Evolutionary conservation across 2,113 vertebrate genomes (phyloP).

Genomic region (Odontesthes bonariensis): DNA sequence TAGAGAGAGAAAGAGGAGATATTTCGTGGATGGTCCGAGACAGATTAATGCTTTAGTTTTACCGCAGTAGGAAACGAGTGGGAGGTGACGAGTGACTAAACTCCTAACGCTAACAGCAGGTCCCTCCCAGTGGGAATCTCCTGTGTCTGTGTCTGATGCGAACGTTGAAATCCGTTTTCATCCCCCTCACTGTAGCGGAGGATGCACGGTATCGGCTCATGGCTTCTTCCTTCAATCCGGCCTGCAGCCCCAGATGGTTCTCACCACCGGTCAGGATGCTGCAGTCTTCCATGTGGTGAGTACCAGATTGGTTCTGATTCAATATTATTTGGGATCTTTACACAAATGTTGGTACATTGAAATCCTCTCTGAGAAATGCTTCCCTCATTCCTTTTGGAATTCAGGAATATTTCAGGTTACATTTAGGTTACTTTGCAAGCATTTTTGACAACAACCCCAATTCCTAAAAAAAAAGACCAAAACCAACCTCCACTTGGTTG

Average conservation of each 20-base stretch:
- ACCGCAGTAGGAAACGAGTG: slow-evolving; percentile 58
- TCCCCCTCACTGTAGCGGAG: slow-evolving; percentile 85
- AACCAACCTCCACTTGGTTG: too few species aligned
- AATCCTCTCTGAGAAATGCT: too few species aligned
- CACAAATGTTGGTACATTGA: too few species aligned
- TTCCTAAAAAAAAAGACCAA: too few species aligned
- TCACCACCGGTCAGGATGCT: slow-evolving; percentile 86
- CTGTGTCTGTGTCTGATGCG: slow-evolving; percentile 40
- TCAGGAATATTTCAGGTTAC: too few species aligned
- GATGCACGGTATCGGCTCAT: slow-evolving; percentile 93
- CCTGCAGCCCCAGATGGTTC: slow-evolving; percentile 92
- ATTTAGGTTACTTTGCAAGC: too few species aligned
- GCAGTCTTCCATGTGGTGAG: slow-evolving; percentile 94
- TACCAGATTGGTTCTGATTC: slow-evolving; percentile 22
- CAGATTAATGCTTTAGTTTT: slow-evolving; percentile 43
- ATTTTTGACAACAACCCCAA: too few species aligned
- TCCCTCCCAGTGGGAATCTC: slow-evolving; percentile 59
- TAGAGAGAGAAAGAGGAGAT: neutral
- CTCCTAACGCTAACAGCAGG: slow-evolving; percentile 69
- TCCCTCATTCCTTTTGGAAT: too few species aligned
- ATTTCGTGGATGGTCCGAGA: slow-evolving; percentile 8
- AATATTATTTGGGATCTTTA: too few species aligned
- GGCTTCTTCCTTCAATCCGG: slow-evolving; percentile 93
- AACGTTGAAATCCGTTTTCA: slow-evolving; percentile 34
- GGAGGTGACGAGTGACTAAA: slow-evolving; percentile 63